Conservation (phyloP, 1,140 invertebrate genomes). For the Halyomorpha halys region DNA sequence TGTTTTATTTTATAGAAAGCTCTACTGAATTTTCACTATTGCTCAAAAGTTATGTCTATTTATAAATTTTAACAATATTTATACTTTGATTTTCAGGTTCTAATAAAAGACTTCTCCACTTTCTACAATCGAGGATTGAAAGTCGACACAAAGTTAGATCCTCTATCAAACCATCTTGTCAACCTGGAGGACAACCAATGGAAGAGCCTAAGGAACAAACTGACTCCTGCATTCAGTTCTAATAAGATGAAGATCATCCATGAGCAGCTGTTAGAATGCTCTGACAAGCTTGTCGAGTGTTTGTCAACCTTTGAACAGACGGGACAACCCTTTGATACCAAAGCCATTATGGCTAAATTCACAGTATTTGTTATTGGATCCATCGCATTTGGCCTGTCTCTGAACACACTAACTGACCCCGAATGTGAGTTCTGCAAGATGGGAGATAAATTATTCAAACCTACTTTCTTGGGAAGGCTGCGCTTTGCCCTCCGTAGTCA, state of each 20-base stretch:
- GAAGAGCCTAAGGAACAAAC: conserved; percentile 35
- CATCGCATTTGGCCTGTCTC: conserved; percentile 50
- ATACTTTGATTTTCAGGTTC: conserved; percentile 29
- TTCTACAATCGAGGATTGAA: conserved; percentile 38
- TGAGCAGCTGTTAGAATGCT: conserved; percentile 31
- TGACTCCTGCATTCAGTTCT: conserved; percentile 33
- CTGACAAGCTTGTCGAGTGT: conserved; percentile 34
- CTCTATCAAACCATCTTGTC: conserved; percentile 30
- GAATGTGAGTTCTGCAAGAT: conserved; percentile 27
- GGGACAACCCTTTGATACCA: conserved; percentile 37
- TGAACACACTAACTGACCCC: conserved; percentile 42
- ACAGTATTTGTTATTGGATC: conserved; percentile 52
- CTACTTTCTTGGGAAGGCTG: neutral
- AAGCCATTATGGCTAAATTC: conserved; percentile 46
- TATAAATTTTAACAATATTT: neutral
- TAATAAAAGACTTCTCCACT: conserved; percentile 41
- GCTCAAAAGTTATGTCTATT: neutral
- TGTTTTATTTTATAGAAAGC: too few relatives aligned
- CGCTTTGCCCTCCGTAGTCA: neutral
- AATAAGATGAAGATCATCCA: conserved; percentile 34
- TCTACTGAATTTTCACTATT: too few relatives aligned
- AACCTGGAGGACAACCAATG: conserved; percentile 34
- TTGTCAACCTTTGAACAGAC: conserved; percentile 10
- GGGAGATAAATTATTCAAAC: conserved; percentile 21
- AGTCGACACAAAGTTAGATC: conserved; percentile 30